A percentile compares a stretch with the other conserved stretches of the same genome.
These are phyloP conservation scores for Cyphomyrmex costatus DNA, from an alignment of 1,140 invertebrate genomes.

Conservation along the genomic window DNA sequence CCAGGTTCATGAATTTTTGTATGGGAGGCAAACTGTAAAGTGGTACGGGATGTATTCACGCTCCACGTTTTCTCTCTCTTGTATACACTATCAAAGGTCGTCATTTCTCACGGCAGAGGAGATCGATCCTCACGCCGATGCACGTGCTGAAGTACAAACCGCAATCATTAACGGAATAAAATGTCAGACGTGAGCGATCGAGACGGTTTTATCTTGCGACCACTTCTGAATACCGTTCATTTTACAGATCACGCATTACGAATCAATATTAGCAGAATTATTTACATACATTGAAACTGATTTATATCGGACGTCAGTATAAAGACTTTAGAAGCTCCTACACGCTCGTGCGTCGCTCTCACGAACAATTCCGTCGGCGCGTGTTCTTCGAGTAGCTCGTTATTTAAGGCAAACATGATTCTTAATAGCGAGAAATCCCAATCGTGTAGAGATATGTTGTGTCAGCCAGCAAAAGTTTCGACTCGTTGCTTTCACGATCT, in stretches of 20 bases:
- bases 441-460: constrained; percentile 9
- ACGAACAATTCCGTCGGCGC: not conserved
- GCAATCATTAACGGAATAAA: constrained; percentile 60
- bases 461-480: constrained; percentile 17
- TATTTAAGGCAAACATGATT: not conserved
- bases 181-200: constrained; percentile 56
- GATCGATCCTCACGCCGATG: constrained; percentile 40
- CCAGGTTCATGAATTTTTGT: constrained; percentile 43
- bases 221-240: not conserved
- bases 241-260: constrained; percentile 22
- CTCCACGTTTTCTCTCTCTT: constrained; percentile 66
- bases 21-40: constrained; percentile 17
- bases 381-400: not conserved
- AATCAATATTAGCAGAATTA: constrained; percentile 15
- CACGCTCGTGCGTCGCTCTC: not conserved
- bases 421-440: not conserved
- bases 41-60: constrained; percentile 6
- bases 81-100: constrained; percentile 63
- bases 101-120: constrained; percentile 45
- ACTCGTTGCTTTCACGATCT: constrained; percentile 42
- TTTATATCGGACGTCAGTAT: not conserved
- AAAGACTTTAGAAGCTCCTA: no score
- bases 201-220: constrained; percentile 19
- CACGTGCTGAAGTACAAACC: constrained; percentile 22
- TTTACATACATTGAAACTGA: constrained; percentile 9